Evolutionary conservation across 2,888 invertebrate genomes (phyloP).

Genomic region (Himalopsyche kuldschensis): DNA sequence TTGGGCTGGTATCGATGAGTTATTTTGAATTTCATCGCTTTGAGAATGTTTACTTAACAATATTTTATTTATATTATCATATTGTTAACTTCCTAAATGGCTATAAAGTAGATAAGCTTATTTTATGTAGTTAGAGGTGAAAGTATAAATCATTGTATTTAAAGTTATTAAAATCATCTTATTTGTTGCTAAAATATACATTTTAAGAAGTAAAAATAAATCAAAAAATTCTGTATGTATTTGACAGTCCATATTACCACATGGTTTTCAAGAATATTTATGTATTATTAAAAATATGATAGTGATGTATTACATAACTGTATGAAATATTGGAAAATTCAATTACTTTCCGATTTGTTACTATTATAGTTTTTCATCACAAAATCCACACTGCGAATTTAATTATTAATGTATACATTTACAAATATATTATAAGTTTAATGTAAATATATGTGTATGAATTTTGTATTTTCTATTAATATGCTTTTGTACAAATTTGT

Average conservation of each 20-base stretch:
- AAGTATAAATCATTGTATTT: neutral
- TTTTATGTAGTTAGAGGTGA: neutral
- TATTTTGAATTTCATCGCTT: too few relatives aligned
- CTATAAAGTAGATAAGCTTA: neutral
- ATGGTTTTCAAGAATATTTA: too few relatives aligned
- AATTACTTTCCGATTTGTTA: too few relatives aligned
- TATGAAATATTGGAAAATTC: neutral
- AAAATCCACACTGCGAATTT: too few relatives aligned
- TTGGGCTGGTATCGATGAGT: too few relatives aligned
- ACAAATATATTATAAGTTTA: neutral
- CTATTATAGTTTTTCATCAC: too few relatives aligned
- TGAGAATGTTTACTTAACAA: too few relatives aligned
- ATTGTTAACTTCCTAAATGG: neutral
- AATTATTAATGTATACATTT: neutral
- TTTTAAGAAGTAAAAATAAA: too few relatives aligned
- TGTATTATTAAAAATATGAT: neutral
- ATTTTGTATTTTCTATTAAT: neutral
- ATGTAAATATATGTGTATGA: neutral
- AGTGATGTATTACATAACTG: neutral
- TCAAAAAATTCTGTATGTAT: too few relatives aligned
- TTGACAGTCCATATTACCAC: too few relatives aligned
- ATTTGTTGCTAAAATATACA: too few relatives aligned
- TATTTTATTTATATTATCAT: too few relatives aligned
- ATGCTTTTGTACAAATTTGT: neutral
- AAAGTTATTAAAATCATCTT: neutral